Evolutionary conservation across 1,140 invertebrate species (phyloP), one percentile per base, ranked within the genome.

Genomic region (Drosophila navojoa): DNA sequence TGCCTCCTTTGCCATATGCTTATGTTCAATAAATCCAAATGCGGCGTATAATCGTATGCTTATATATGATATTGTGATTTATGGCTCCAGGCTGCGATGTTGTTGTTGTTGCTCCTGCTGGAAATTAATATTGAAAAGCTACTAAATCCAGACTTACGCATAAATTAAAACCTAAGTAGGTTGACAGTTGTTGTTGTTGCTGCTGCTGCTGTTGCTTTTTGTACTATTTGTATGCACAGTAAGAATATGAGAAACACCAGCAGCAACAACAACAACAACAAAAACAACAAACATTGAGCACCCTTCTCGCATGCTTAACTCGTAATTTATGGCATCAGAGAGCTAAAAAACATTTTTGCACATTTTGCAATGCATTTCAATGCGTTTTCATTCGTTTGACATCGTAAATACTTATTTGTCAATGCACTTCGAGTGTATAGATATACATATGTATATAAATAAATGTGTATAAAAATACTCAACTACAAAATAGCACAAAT

Each of bases 371-470:
- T 84, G 80, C 79, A 79, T 80, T 84, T 71, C 78, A 76, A 73
- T 79, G 82, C 82, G 78, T 77, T 81, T 81, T 47, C 50, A 25
- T 71, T 71, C 40, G 38, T 71, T 71, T 87, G 82, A 86, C 82
- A 86, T 86, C 82, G 82, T 87, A 84, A 87, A 87, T 87, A 89
- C 82, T 84, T 86, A 84, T 84, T 84, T 79, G 81, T 79, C 72
- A 79, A 71, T 77, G 74, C 77, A 74, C 70, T 74, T 55, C 52
- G 35, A 7, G 66, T 53, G 58, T 10, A 72, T 45, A 38, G 49
- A 22, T 22, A 22, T 22, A 22, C 19, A 22, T 22, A 22, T 22
- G 19, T 22, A 22, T 22, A 22, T 22, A 61, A 61, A 67, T 55
- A 67, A 57, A 58, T 67, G 35, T 57, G 25, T 69, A 62, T 71